Percentiles rank a stretch among this genome's conserved stretches.
phyloP scores from a whole-genome alignment of 2,888 invertebrate genomes.

The Saturnia japonica region DNA sequence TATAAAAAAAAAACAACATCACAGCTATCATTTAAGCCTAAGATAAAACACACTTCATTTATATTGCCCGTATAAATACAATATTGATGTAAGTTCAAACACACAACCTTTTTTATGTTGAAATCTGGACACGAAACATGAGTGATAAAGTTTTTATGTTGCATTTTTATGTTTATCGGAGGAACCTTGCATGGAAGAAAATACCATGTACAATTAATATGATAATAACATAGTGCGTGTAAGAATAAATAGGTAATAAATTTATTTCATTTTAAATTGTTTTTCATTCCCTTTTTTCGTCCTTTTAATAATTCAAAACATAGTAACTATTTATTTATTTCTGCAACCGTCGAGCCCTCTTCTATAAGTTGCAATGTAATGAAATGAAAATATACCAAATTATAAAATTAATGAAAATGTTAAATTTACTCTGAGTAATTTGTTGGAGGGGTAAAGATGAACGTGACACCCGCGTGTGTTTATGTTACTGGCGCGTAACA shows the following conservation, averaged over 20 bases:
- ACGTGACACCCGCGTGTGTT: conserved; percentile 7
- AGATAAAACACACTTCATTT: conserved; percentile 45
- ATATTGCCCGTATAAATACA: conserved; percentile 45
- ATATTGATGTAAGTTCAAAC: conserved; percentile 34
- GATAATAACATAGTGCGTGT: not conserved
- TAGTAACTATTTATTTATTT: too few species aligned
- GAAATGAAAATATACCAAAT: not conserved
- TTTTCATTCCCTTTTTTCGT: not conserved
- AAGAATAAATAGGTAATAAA: not conserved
- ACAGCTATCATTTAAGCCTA: conserved; percentile 42
- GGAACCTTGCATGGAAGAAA: not conserved
- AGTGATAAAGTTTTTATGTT: conserved; percentile 15
- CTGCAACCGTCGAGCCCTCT: too few species aligned
- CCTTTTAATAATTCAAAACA: too few species aligned
- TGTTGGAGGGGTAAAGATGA: conserved; percentile 4
- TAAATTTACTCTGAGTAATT: not conserved
- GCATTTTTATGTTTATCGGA: not conserved
- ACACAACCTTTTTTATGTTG: conserved; percentile 29
- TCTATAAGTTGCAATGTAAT: not conserved
- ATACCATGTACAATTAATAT: not conserved
- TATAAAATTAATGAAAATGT: conserved; percentile 8
- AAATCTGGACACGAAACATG: conserved; percentile 17
- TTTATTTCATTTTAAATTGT: not conserved
- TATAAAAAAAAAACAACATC: conserved; percentile 33
- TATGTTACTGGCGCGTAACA: conserved; percentile 16